phyloP scores from a whole-genome alignment of 1,140 invertebrate genomes.

The Cherax destructor region DNA sequence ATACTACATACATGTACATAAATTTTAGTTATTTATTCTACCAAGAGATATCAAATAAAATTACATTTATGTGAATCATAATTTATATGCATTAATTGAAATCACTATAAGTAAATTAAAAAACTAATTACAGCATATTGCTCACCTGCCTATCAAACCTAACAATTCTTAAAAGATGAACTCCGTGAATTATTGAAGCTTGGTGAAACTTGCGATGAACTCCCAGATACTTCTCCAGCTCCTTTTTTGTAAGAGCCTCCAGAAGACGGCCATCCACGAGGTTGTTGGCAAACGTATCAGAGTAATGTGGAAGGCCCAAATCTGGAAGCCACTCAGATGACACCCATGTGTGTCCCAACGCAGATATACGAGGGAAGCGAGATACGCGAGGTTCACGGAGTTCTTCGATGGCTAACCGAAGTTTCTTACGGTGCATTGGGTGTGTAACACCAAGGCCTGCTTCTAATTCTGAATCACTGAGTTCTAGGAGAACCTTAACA shows the following conservation, averaged over 20 bases:
- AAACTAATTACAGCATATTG: slow-evolving; percentile 9
- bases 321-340: slow-evolving; percentile 93
- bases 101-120: neutral
- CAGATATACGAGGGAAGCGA: slow-evolving; percentile 89
- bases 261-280: slow-evolving; percentile 94
- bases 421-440: slow-evolving; percentile 93
- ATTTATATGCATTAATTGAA: too few relatives aligned
- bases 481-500: slow-evolving; percentile 87
- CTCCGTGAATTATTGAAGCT: slow-evolving; percentile 93
- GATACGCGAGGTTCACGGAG: slow-evolving; percentile 89
- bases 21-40: too few relatives aligned
- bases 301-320: slow-evolving; percentile 91
- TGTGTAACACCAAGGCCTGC: slow-evolving; percentile 90
- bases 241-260: slow-evolving; percentile 93
- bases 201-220: slow-evolving; percentile 75
- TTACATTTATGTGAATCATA: too few relatives aligned
- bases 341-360: slow-evolving; percentile 93
- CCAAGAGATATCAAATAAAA: too few relatives aligned
- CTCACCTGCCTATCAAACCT: slow-evolving; percentile 93
- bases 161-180: slow-evolving; percentile 92
- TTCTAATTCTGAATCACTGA: slow-evolving; percentile 91
- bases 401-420: slow-evolving; percentile 95
- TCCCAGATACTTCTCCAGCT: slow-evolving; percentile 90
- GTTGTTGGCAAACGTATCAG: slow-evolving; percentile 90
- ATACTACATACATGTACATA: too few relatives aligned